Percentiles rank a stretch among this genome's conserved stretches.
Conservation (phyloP, 2,888 invertebrate genomes). For the Xestoiulus laeticollis region DNA sequence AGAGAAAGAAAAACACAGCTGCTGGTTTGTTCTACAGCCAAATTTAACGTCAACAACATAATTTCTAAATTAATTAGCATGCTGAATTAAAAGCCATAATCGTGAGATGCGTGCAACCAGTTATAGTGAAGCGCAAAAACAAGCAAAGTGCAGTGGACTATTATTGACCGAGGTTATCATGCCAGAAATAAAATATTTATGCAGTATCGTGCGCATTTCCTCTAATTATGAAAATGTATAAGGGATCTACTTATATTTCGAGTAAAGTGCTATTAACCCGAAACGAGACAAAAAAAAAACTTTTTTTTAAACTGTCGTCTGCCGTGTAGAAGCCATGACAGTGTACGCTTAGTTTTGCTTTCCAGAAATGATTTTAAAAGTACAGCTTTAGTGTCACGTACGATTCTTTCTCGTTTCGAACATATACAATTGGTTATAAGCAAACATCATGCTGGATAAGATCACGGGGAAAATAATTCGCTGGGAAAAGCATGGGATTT, state of each 20-base stretch:
- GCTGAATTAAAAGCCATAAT: neutral
- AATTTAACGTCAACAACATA: neutral
- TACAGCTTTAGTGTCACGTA: neutral
- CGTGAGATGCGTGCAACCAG: neutral
- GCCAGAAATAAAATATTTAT: neutral
- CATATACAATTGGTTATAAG: neutral
- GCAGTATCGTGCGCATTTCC: neutral
- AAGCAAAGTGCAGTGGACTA: neutral
- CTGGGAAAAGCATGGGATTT: neutral
- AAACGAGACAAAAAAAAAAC: neutral
- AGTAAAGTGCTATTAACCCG: neutral
- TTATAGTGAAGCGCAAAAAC: too few relatives aligned
- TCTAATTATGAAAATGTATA: neutral
- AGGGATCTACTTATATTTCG: neutral
- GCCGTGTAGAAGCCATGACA: neutral
- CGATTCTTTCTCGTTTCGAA: neutral
- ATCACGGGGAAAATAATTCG: neutral
- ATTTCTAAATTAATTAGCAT: neutral
- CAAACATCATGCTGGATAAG: neutral
- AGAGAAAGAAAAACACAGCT: constrained; percentile 34
- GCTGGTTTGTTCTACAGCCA: neutral
- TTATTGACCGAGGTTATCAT: neutral
- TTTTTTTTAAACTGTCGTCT: neutral
- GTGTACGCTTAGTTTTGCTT: too few relatives aligned
- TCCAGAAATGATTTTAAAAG: neutral